Conservation (phyloP, 2,888 invertebrate genomes). For the Gymnoscelis rufifasciata region DNA sequence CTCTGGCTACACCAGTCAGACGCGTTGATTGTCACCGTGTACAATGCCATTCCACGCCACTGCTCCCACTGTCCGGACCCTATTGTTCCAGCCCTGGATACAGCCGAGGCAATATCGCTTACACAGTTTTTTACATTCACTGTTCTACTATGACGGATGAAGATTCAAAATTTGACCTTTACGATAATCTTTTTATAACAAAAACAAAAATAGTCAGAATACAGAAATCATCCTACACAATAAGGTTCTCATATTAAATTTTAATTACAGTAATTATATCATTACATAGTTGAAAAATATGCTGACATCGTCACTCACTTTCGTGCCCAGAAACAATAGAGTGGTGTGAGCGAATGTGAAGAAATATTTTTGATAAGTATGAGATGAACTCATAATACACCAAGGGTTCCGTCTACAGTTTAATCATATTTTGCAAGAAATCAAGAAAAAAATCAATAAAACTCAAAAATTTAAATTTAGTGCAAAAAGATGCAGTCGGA, state of each 20-base stretch:
- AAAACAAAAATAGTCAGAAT: too few relatives aligned
- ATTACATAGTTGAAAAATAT: conserved; percentile 16
- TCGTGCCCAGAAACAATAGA: conserved; percentile 17
- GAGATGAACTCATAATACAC: too few relatives aligned
- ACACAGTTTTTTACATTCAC: conserved; percentile 21
- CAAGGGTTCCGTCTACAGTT: too few relatives aligned
- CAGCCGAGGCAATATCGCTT: conserved; percentile 21
- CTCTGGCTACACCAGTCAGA: conserved; percentile 38
- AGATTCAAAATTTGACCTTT: background rate
- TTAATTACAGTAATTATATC: conserved; percentile 8
- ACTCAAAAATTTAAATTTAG: too few relatives aligned
- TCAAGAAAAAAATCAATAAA: too few relatives aligned
- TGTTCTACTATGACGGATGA: background rate
- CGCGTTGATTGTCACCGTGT: conserved; percentile 25
- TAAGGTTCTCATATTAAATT: conserved; percentile 15
- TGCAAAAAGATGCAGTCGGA: too few relatives aligned
- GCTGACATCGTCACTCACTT: conserved; percentile 8
- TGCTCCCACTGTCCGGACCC: conserved; percentile 33
- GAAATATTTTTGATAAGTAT: too few relatives aligned
- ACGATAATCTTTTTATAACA: too few relatives aligned
- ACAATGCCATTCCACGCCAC: conserved; percentile 45
- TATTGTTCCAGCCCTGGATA: conserved; percentile 33
- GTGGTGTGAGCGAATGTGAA: conserved; percentile 18
- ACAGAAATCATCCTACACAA: background rate
- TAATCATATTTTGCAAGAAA: too few relatives aligned